A percentile compares a stretch with the other conserved stretches of the same genome.
Conservation (phyloP, 2,888 invertebrate species). For the Calameuta idolon region DNA sequence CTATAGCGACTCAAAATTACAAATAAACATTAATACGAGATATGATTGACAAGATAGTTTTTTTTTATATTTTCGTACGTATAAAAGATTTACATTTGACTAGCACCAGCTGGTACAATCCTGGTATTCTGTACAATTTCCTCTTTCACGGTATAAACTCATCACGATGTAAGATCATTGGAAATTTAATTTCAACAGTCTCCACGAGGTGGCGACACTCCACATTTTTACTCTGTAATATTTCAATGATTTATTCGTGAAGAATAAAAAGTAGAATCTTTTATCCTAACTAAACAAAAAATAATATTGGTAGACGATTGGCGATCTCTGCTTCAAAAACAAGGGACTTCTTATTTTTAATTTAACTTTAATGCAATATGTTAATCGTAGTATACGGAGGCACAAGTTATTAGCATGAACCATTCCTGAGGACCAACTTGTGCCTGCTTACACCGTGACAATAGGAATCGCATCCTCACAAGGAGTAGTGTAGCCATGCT, state of each 20-base stretch:
- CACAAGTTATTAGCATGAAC: conserved; percentile 25
- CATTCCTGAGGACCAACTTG: conserved; percentile 35
- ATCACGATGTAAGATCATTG: not conserved
- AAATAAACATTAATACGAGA: too few relatives aligned
- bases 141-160: not conserved
- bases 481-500: conserved; percentile 22
- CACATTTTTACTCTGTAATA: not conserved
- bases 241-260: not conserved
- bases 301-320: not conserved
- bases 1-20: too few relatives aligned
- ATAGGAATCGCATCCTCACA: conserved; percentile 32
- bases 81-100: too few relatives aligned
- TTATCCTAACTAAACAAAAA: not conserved
- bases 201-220: not conserved
- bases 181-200: too few relatives aligned
- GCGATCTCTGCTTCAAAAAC: not conserved
- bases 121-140: too few relatives aligned
- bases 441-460: conserved; percentile 39
- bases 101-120: too few relatives aligned
- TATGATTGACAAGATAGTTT: too few relatives aligned
- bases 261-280: not conserved
- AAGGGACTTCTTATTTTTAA: not conserved
- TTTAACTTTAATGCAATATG: not conserved
- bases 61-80: too few relatives aligned
- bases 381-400: conserved; percentile 21